These are phyloP conservation scores for Cercopithecus mona DNA, from an alignment of 2,113 vertebrate genomes.

Conservation along the genomic window DNA sequence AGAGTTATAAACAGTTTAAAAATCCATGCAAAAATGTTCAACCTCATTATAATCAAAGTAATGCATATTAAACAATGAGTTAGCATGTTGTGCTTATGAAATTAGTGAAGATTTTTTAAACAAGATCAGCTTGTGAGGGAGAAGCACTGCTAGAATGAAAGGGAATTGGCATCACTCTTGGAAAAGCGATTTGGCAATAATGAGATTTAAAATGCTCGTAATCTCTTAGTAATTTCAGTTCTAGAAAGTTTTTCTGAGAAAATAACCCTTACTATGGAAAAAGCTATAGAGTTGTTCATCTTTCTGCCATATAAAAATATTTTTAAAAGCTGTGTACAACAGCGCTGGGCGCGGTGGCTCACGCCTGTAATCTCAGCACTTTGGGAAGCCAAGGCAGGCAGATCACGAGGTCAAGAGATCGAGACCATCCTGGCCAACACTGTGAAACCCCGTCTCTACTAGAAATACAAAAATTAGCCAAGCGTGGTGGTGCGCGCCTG, in stretches of 20 bases:
- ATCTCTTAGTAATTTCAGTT: not conserved
- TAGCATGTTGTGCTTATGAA: not conserved
- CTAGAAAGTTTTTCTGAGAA: slow-evolving; percentile 28
- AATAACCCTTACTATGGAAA: not conserved
- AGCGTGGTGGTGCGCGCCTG: too few species aligned
- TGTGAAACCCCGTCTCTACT: too few species aligned
- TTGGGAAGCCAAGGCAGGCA: too few species aligned
- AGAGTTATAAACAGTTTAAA: slow-evolving; percentile 24
- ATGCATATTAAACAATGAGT: not conserved
- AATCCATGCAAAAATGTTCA: not conserved
- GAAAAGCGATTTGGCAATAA: slow-evolving; percentile 38
- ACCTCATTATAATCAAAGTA: slow-evolving; percentile 31
- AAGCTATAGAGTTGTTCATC: not conserved
- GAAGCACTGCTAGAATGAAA: not conserved
- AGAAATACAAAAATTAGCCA: too few species aligned
- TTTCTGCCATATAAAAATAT: slow-evolving; percentile 16
- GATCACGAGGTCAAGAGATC: too few species aligned
- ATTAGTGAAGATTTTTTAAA: not conserved
- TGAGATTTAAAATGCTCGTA: not conserved
- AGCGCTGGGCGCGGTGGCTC: too few species aligned
- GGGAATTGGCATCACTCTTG: not conserved
- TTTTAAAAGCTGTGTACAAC: not conserved
- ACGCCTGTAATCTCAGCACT: too few species aligned
- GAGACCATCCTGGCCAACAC: too few species aligned
- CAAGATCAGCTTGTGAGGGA: not conserved